phyloP scores from a whole-genome alignment of 2,113 vertebrate genomes.

The Ursus arctos region DNA sequence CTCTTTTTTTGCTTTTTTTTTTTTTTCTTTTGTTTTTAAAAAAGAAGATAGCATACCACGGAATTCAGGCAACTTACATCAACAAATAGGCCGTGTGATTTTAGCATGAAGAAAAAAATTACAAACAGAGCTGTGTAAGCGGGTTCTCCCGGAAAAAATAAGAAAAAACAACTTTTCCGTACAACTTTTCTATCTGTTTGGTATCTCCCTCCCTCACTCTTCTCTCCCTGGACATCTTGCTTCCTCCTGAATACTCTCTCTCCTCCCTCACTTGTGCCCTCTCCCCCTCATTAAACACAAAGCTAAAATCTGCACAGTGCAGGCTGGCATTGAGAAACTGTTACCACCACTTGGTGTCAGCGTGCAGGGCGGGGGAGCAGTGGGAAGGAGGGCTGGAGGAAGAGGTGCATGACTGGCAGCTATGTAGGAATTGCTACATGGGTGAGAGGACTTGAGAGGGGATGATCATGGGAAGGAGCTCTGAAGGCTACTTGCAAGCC shows the following conservation, averaged over 20 bases:
- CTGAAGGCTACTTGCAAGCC: neutral
- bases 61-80: conserved; percentile 97
- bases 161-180: conserved; percentile 86
- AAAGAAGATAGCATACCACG: conserved; percentile 97
- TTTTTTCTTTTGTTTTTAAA: conserved; percentile 88
- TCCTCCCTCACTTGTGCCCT: conserved; percentile 74
- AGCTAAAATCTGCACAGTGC: neutral
- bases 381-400: neutral
- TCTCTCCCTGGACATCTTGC: conserved; percentile 53
- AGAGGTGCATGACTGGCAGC: neutral
- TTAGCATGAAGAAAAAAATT: conserved; percentile 99
- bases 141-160: conserved; percentile 94
- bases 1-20: conserved; percentile 73
- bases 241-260: conserved; percentile 50
- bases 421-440: neutral
- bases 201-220: conserved; percentile 77
- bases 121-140: conserved; percentile 98
- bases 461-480: neutral
- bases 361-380: neutral
- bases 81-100: conserved; percentile 99
- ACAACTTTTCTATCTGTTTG: conserved; percentile 80
- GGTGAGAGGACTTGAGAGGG: neutral
- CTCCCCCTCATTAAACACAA: conserved; percentile 60
- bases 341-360: neutral
- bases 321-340: neutral